A percentile compares a stretch with the other conserved stretches of the same genome.
These are phyloP conservation scores for Sinopyrophorus schimmeli DNA, from an alignment of 2,888 invertebrate genomes.

Conservation along the genomic window DNA sequence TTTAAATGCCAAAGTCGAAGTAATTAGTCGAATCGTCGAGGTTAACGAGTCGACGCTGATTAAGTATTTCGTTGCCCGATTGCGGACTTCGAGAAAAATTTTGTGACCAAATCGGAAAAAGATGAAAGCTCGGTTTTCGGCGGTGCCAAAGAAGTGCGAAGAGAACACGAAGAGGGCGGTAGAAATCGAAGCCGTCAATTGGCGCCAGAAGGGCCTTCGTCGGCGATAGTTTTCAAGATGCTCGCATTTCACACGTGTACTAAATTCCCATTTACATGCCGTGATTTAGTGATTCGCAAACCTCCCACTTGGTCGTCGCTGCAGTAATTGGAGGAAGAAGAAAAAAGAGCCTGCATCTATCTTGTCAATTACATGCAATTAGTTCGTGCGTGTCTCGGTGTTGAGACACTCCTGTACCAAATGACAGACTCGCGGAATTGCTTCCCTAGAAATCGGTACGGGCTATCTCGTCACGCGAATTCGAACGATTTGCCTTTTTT, in stretches of 20 bases:
- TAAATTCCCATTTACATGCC: constrained; percentile 28
- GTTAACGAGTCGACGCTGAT: constrained; percentile 51
- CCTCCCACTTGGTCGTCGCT: constrained; percentile 33
- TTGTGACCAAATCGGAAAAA: constrained; percentile 3
- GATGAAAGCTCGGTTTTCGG: constrained; percentile 9
- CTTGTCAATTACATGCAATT: constrained; percentile 51
- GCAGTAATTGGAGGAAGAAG: constrained; percentile 31
- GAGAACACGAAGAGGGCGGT: constrained; percentile 30
- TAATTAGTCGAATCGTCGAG: constrained; percentile 46
- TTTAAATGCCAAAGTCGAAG: too few species aligned
- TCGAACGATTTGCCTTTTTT: too few species aligned
- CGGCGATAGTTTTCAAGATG: constrained; percentile 30
- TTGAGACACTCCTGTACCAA: constrained; percentile 34
- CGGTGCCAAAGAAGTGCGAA: constrained; percentile 34
- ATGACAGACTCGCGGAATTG: constrained; percentile 37
- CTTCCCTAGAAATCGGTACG: constrained; percentile 38
- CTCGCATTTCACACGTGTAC: constrained; percentile 37
- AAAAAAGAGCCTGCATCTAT: constrained; percentile 41
- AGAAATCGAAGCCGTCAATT: constrained; percentile 30
- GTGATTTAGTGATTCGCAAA: constrained; percentile 38
- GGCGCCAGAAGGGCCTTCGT: constrained; percentile 35
- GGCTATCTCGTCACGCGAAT: too few species aligned
- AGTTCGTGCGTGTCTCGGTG: constrained; percentile 46
- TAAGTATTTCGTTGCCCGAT: constrained; percentile 44
- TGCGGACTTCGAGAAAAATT: constrained; percentile 7